A percentile compares a stretch with the other conserved stretches of the same genome.
Evolutionary conservation across 2,797 vertebrate species (phyloP).

Genomic region (Natrix natrix): DNA sequence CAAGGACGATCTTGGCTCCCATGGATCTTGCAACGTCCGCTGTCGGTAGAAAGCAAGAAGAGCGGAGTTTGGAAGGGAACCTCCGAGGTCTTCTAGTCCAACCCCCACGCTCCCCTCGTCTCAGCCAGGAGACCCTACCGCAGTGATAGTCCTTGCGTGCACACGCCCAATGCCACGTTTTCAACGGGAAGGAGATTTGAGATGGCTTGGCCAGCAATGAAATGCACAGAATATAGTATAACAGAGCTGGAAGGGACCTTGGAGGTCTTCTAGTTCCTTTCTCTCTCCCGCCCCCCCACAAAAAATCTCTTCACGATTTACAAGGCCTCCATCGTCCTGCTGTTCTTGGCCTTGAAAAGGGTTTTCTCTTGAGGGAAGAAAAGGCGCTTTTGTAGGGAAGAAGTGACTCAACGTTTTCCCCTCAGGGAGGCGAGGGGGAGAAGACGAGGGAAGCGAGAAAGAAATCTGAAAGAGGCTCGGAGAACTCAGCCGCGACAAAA

Average conservation of each 20-base stretch:
- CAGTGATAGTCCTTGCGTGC: too few relatives aligned
- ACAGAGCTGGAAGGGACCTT: too few relatives aligned
- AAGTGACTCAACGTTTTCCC: constrained; percentile 13
- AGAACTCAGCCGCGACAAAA: neutral
- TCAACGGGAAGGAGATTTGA: too few relatives aligned
- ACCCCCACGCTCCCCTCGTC: too few relatives aligned
- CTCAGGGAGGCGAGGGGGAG: neutral
- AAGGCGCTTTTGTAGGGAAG: neutral
- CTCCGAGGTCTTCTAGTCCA: neutral
- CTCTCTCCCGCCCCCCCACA: too few relatives aligned
- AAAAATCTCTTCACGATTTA: neutral
- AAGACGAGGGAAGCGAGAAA: neutral
- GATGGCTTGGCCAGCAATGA: too few relatives aligned
- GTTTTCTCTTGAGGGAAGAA: neutral
- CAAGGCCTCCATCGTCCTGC: neutral
- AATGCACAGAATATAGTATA: too few relatives aligned
- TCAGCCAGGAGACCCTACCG: too few relatives aligned
- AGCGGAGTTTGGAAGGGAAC: neutral
- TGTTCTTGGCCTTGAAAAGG: neutral
- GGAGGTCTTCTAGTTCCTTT: too few relatives aligned
- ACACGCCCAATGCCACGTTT: too few relatives aligned
- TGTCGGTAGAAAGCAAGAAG: constrained; percentile 51
- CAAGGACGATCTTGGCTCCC: constrained; percentile 92
- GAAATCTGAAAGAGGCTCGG: neutral
- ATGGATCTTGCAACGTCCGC: constrained; percentile 89